Base-by-base conservation (phyloP, 1,140 invertebrate genomes). In the Monochamus saltuarius region DNA sequence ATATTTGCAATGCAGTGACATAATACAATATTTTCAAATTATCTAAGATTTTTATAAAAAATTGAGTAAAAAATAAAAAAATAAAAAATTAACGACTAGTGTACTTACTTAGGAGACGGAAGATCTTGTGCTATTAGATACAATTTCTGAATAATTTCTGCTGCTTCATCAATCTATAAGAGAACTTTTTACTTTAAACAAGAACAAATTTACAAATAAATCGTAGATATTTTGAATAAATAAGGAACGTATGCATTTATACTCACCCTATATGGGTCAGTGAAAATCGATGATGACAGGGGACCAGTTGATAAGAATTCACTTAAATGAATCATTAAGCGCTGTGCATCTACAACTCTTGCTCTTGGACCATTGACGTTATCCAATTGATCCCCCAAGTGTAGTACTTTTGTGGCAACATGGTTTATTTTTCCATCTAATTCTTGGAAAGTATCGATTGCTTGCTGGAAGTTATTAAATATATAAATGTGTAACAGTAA, bases 71-170 rank as follows among this genome's bases (percentile, higher is more conserved):
- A n/a, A 9, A 9, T 38, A 38, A 8, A 9, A 0, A 1, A 9
- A 9, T 38, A 38, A 38, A 38, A n/a, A 38, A 38, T 9, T 8
- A n/a, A 38, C 8, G 37, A 38, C n/a, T 14, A 57, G 14, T 40
- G 16, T 49, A 74, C 77, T 77, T 78, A 84, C 82, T 91, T 93
- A 55, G 87, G 87, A 7, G 84, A 82, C 2, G 92, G 91, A 22
- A 99, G 78, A 79, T 99, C 97, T 82, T 99, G 95, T 1, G 95
- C 88, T 68, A 99, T 97, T 7, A 95, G 85, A 74, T 97, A 89
- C 4, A 99, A 79, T 74, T 99, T 99, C 78, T 98, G 95, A 70
- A 99, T 98, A 2, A 99, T 88, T 83, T 99, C 96, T n/a, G 97
- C 97, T 38, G 96, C 94, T 81, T 98, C 91, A 76, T 94, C 90